Evolutionary conservation across 1,140 invertebrate species (phyloP), one percentile per base, ranked within the genome.

Genomic region (Leptinotarsa defecta): DNA sequence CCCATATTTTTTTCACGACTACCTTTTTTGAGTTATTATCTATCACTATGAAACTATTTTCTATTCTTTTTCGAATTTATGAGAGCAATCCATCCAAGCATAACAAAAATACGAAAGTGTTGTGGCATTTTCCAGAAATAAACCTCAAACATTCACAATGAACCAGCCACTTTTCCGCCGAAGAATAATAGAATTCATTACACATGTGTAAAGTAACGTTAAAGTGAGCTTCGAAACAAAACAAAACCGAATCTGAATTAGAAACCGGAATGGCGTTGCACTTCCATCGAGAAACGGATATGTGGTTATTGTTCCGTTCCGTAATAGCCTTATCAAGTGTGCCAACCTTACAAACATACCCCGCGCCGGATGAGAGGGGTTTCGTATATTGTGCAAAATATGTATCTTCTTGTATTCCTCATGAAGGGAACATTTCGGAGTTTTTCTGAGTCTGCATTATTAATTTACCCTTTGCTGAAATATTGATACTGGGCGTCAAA

Each of bases 271-370:
- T 22, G 24, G 24, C 63, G 24, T 65, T 65, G 63, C 63, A 65
- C 63, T 65, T 65, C 63, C 63, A 65, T 65, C 63, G 20, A 17
- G 63, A 22, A 65, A 65, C 63, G 63, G 63, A 65, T 65, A 65
- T 65, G 63, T 65, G 20, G 63, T 65, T 65, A 65, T 65, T 65
- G 63, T 65, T 65, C 63, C 63, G 63, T 20, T 27, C 22, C 24
- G 20, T 65, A 24, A 65, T 65, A 27, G 63, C 24, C 22, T 65
- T 65, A 65, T 65, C n/a, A 65, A 65, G 22, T 65, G 63, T 65
- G 20, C 63, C 24, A 24, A 27, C 63, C 63, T 65, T 27, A 65
- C 24, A 65, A 65, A 65, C 24, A 65, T 65, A 24, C 63, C 24
- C 63, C 20, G 20, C 24, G 63, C 19, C 19, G 63, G 63, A 65